Evolutionary conservation across 2,797 vertebrate genomes (phyloP).

Genomic region (Lemur catta): DNA sequence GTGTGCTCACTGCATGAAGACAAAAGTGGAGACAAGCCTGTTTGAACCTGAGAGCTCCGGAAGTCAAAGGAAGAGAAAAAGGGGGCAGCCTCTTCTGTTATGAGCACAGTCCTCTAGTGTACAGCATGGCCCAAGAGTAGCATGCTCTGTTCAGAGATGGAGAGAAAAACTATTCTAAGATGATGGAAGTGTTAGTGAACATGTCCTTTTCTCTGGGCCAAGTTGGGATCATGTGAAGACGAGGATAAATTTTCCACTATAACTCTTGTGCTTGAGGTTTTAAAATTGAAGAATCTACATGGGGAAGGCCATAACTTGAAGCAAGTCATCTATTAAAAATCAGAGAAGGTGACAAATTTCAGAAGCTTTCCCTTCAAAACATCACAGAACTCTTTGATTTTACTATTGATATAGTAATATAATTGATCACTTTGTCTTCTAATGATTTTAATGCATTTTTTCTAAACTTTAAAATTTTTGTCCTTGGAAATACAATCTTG

Average conservation of each 20-base stretch:
- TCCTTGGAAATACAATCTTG: neutral
- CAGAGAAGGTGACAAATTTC: neutral
- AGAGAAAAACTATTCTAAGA: neutral
- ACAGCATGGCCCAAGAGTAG: neutral
- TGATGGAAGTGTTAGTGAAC: neutral
- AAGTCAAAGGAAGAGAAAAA: neutral
- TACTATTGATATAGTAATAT: neutral
- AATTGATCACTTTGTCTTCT: neutral
- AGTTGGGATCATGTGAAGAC: neutral
- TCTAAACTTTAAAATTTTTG: neutral
- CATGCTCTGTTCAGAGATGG: neutral
- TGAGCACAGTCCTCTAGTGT: neutral
- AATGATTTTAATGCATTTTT: neutral
- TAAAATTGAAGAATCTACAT: neutral
- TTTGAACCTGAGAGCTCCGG: neutral
- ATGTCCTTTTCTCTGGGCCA: neutral
- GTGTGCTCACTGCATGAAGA: neutral
- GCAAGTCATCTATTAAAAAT: neutral
- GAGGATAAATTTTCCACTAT: neutral
- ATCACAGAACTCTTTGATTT: neutral
- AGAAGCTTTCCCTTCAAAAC: neutral
- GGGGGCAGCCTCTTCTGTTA: neutral
- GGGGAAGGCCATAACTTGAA: neutral
- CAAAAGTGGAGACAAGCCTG: neutral
- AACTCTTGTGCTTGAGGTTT: neutral